Conservation (phyloP, 2,797 vertebrate species). For the Saxicola maurus region DNA sequence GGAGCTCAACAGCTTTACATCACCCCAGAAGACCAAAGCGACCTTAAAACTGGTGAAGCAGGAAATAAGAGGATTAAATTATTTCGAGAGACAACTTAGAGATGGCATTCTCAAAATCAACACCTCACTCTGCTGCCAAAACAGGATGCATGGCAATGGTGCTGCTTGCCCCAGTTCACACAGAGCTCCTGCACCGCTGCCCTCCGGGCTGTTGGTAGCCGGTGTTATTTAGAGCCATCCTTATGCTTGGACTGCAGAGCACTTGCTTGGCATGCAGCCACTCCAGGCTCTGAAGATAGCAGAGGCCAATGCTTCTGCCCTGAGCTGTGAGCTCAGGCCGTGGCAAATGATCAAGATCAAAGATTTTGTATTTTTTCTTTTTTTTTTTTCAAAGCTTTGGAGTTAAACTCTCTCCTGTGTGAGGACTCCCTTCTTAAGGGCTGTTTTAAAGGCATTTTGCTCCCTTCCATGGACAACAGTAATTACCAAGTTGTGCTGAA, state of each 20-base stretch:
- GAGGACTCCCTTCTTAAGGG: not conserved
- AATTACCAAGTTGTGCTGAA: not conserved
- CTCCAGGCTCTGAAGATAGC: constrained; percentile 1
- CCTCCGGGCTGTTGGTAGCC: constrained; percentile 18
- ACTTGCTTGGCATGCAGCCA: constrained; percentile 30
- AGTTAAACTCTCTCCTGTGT: not conserved
- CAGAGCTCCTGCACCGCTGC: not conserved
- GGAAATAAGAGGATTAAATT: constrained; percentile 49
- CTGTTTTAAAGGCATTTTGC: not conserved
- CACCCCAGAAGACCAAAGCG: not conserved
- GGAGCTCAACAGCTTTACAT: constrained; percentile 10
- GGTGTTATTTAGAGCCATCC: constrained; percentile 16
- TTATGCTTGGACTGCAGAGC: constrained; percentile 11
- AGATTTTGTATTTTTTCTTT: not conserved
- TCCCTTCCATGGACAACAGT: not conserved
- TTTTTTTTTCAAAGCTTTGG: not conserved
- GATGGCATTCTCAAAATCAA: constrained; percentile 12
- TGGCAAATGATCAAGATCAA: constrained; percentile 20
- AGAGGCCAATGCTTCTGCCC: constrained; percentile 18
- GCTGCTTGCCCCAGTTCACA: not conserved
- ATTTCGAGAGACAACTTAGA: not conserved
- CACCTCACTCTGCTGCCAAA: not conserved
- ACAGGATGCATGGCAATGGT: not conserved
- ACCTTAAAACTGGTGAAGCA: constrained; percentile 32
- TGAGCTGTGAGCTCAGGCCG: not conserved